Evolutionary conservation across 2,797 vertebrate species (phyloP), one percentile per base, ranked within the genome.

Genomic region (Gila robusta): DNA sequence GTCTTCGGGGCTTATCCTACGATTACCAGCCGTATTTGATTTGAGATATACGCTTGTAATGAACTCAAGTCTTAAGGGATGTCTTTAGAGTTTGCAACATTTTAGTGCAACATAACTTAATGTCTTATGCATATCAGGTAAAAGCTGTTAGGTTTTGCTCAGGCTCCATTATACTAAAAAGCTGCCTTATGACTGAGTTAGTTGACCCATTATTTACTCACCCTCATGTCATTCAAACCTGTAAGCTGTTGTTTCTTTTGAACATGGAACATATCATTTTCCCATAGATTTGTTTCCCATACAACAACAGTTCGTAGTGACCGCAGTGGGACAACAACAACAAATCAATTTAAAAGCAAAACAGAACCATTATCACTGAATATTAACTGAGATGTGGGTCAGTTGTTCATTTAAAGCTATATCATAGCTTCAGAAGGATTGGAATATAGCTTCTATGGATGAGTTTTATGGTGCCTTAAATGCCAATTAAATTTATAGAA

Each of bases 21-120:
- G 73, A 79, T 82, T 69, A 82, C 71, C 11, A 81, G 83, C 37
- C 1, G 23, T 26, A 32, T 87, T 86, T 89, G 86, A 86, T 88
- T 79, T 16, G 32, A 86, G 78, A 88, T 77, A 81, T 62, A 69
- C 23, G 59, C 37, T 72, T 41, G 23, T 71, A 52, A 81, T 87
- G 80, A 72, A n/a, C 49, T 64, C 35, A 79, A 67, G 44, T 81
- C 59, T 52, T n/a, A 4, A n/a, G 41, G 16, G 47, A 21, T 4
- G 10, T 62, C n/a, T 62, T 62, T 11, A n/a, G 39, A 70, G 83
- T 47, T 77, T 39, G 80, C 59, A 32, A 86, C 47, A 47, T 88
- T 44, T 79, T 39, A 69, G 59, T 26, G 32, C 21, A 83, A 37
- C 19, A 59, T n/a, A 81, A 84, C 83, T 35, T 74, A 5, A 64